These are phyloP conservation scores for Eupristina koningsbergeri DNA, from an alignment of 1,140 invertebrate species.

Conservation along the genomic window DNA sequence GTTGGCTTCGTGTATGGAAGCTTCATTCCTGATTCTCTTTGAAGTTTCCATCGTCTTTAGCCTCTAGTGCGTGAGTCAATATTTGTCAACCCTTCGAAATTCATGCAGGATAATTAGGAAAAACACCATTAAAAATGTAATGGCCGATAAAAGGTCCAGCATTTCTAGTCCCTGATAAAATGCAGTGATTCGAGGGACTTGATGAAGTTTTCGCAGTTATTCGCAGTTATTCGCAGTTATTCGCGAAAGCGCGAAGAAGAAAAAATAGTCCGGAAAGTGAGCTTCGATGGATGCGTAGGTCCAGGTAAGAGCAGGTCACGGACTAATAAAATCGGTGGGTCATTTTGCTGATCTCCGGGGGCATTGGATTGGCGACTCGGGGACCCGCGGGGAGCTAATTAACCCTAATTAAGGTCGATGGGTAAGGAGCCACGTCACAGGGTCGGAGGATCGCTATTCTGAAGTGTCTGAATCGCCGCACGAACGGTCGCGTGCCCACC, in stretches of 20 bases:
- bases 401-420: conserved; percentile 68
- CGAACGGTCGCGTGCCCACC: conserved; percentile 29
- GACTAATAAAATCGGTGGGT: not conserved
- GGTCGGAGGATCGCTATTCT: conserved; percentile 19
- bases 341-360: not conserved
- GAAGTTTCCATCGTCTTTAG: not conserved
- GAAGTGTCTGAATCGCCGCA: not conserved
- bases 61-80: not conserved
- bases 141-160: too few relatives aligned
- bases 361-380: not conserved
- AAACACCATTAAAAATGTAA: too few relatives aligned
- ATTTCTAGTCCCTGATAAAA: too few relatives aligned
- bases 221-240: too few relatives aligned
- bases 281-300: not conserved
- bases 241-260: too few relatives aligned
- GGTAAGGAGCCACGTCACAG: conserved; percentile 33
- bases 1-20: not conserved
- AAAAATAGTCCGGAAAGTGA: too few relatives aligned
- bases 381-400: conserved; percentile 54
- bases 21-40: not conserved
- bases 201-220: too few relatives aligned
- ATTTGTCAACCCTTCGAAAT: not conserved
- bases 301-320: too few relatives aligned
- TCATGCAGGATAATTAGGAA: conserved; percentile 76
- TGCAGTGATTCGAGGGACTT: too few relatives aligned